phyloP scores from a whole-genome alignment of 2,797 vertebrate species.

The Sitta carolinensis region DNA sequence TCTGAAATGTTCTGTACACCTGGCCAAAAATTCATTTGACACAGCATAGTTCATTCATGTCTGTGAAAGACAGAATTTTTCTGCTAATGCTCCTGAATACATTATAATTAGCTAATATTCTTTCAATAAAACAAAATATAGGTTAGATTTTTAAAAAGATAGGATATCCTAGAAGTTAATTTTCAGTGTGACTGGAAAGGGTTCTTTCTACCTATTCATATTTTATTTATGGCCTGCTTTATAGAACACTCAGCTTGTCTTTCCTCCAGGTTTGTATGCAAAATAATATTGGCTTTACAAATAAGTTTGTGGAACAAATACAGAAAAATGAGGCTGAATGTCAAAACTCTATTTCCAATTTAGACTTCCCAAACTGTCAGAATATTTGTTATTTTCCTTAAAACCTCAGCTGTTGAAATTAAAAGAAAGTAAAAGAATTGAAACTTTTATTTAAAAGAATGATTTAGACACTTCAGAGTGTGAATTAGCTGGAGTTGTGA shows the following conservation, averaged over 20 bases:
- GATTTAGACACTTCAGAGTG: background rate
- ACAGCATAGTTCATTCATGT: background rate
- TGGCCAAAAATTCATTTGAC: background rate
- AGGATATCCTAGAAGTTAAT: background rate
- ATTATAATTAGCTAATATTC: background rate
- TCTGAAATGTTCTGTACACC: background rate
- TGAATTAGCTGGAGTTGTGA: background rate
- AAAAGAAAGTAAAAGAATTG: background rate
- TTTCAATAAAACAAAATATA: background rate
- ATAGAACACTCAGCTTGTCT: background rate
- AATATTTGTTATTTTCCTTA: conserved; percentile 20
- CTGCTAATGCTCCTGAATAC: background rate
- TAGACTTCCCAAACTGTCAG: background rate
- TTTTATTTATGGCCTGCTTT: background rate
- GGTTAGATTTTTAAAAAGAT: background rate
- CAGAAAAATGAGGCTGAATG: background rate
- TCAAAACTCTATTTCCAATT: conserved; percentile 26
- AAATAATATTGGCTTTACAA: conserved; percentile 25
- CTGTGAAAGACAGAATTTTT: background rate
- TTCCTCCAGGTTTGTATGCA: background rate
- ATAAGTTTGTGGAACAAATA: conserved; percentile 13
- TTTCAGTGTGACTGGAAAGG: background rate
- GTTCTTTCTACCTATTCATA: background rate
- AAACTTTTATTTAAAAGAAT: background rate
- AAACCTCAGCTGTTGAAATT: background rate